Evolutionary conservation across 2,888 invertebrate genomes (phyloP).

Genomic region (Oxyteleia sp.): DNA sequence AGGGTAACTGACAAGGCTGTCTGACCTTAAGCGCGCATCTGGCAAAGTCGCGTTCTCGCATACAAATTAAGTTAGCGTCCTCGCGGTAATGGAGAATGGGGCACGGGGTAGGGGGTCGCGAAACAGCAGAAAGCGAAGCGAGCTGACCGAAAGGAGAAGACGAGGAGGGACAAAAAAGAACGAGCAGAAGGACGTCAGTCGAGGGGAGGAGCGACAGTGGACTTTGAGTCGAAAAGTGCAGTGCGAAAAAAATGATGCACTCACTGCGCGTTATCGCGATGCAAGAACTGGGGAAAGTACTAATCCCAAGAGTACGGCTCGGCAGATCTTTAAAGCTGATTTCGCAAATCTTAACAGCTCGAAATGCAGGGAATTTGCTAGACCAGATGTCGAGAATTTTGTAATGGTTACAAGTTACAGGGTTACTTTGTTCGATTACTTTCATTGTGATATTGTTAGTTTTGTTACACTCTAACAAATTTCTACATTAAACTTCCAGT

Average conservation of each 20-base stretch:
- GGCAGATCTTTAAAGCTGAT: slow-evolving; percentile 34
- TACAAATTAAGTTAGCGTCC: slow-evolving; percentile 86
- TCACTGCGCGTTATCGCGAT: slow-evolving; percentile 41
- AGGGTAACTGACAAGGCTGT: slow-evolving; percentile 79
- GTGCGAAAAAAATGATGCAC: slow-evolving; percentile 32
- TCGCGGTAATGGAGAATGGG: slow-evolving; percentile 80
- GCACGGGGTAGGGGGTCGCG: slow-evolving; percentile 64
- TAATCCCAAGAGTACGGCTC: slow-evolving; percentile 47
- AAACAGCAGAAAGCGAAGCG: slow-evolving; percentile 37
- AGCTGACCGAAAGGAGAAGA: slow-evolving; percentile 22
- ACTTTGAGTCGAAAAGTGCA: slow-evolving; percentile 61
- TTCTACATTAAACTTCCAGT: too few species aligned
- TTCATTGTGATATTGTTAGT: too few species aligned
- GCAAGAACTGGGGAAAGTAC: slow-evolving; percentile 34
- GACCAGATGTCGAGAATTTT: too few species aligned
- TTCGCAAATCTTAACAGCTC: slow-evolving; percentile 14
- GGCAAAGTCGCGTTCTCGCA: slow-evolving; percentile 83
- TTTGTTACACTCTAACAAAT: too few species aligned
- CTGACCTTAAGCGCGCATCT: slow-evolving; percentile 85
- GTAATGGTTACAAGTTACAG: too few species aligned
- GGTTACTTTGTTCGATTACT: too few species aligned
- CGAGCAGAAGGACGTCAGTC: slow-evolving; percentile 31
- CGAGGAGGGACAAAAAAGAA: slow-evolving; percentile 13
- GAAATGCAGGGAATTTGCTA: neutral
- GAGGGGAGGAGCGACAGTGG: slow-evolving; percentile 58